Evolutionary conservation across 2,888 invertebrate species (phyloP), one percentile per base, ranked within the genome.

Genomic region (Lochmaea crataegi): DNA sequence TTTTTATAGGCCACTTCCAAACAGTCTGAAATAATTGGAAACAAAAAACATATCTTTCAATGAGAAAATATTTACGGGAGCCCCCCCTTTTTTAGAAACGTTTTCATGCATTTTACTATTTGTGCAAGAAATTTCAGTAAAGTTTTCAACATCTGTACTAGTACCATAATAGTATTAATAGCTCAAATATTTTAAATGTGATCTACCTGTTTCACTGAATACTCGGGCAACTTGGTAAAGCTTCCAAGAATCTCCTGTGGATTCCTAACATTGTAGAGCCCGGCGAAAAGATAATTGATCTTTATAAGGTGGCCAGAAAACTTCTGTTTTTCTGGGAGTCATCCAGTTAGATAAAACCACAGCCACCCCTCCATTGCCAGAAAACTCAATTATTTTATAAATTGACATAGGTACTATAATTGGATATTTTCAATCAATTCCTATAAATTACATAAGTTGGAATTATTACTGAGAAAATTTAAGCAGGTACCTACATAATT

Each of bases 1-100:
- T 67, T 67, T 67, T 67, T 58, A 67, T 67, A 67, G 41, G 67
- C 67, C 57, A 67, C 67, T 58, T 67, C 67, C 42, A 67, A 58
- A 67, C 58, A 58, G 67, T 67, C 67, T 57, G 22, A 41, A 67
- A 67, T 67, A 58, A 67, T 67, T 32, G 58, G 32, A 53, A 57
- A 57, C 32, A 16, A 32, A n/a, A 57, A 67, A 65, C 9, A 38
- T 63, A 63, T 63, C 14, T 63, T 26, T 63, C 63, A 65, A 67
- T 57, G 42, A 57, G 58, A 67, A 41, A 67, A 67, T 0, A 53
- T 12, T 67, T 58, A 66, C 56, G n/a, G n/a, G 32, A 56, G 32
- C 48, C 66, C 32, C 7, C 66, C 56, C 26, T 66, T 41, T 66
- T 32, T 66, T 48, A 12, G 11, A 66, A 38, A 66, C 22, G 18